Evolutionary conservation across 2,113 vertebrate genomes (phyloP), one percentile per base, ranked within the genome.

Genomic region (Dissostichus mawsoni): DNA sequence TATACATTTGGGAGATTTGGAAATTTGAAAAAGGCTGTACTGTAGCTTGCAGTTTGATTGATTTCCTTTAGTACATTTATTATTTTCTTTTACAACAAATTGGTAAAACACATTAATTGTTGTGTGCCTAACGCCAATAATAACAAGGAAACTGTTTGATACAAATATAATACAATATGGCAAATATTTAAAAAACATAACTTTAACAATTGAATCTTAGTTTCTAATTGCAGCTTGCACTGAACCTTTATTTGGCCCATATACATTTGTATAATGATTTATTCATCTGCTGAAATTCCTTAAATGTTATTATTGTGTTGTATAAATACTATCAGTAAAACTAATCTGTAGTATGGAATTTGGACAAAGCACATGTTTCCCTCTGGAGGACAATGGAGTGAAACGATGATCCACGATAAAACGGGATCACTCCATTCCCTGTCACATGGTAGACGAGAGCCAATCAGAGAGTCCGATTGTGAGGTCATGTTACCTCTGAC

Each of bases 401-500:
- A 64, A 64, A 25, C 36, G 62, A 23, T 5, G 76, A 87, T 88
- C 83, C 82, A 79, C 41, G 7, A 47, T 59, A 45, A 75, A 80
- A 59, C 14, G 11, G 69, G 90, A 91, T 86, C 78, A 74, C 92
- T 90, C 82, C 78, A 90, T 92, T 83, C 84, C 72, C 61, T 33
- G 10, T 57, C 77, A 62, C 70, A 47, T n/a, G 20, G 48, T 18
- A 50, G 79, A 83, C 77, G 83, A 52, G 58, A 82, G 81, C 78
- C 91, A 83, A 83, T 90, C 91, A 78, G 86, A 78, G 69, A 79
- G 41, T 58, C 76, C 65, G 17, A 87, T 69, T 56, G 84, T 33
- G 80, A 90, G 84, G 88, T 75, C 69, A 69, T 50, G 86, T 91
- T 94, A 94, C 93, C 94, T 94, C 87, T 71, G 88, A 94, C 92